Evolutionary conservation across 1,140 invertebrate genomes (phyloP), one percentile per base, ranked within the genome.

Genomic region (Euura lappo): DNA sequence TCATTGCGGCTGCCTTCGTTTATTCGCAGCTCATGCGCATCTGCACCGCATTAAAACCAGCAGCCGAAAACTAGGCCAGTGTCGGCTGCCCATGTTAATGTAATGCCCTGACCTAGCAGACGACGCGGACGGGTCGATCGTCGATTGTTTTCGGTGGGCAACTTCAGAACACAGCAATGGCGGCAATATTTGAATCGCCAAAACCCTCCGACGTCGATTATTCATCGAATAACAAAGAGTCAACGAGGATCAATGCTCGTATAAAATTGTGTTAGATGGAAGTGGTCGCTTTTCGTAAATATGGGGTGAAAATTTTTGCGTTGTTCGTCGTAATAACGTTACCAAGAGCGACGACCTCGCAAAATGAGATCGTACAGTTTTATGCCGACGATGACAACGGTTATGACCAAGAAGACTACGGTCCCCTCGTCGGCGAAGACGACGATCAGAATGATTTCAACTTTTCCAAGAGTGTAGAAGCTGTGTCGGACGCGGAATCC

Each of bases 51-150:
- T 28, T 28, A 28, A 28, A 28, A 28, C 28, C 28, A 28, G 28
- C 28, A 28, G 28, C 28, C 28, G 67, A 4, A 70, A 44, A 44
- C 42, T 44, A 28, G 69, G 45, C 45, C 45, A 47, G 11, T 45
- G 28, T 28, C 28, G 28, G 28, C n/a, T 42, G 11, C 45, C 69
- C 44, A 45, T 45, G 8, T 70, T 44, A 44, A 70, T 11, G 3
- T 44, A 44, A 70, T 11, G 3, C 8, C 42, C 44, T 44, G 11
- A 11, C 8, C 42, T 11, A 70, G 69, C 69, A 70, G 69, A 70
- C 69, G 69, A 70, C 69, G 46, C 43, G 69, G 43, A 47, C 11
- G 43, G 69, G 11, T 70, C 42, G 45, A 44, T 11, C 45, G 69
- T 45, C 45, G 28, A 45, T 42, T 70, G 11, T 44, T 70, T 42